Percentiles rank a stretch among this genome's conserved stretches.
Conservation (phyloP, 1,140 invertebrate genomes). For the Drosophila athabasca region DNA sequence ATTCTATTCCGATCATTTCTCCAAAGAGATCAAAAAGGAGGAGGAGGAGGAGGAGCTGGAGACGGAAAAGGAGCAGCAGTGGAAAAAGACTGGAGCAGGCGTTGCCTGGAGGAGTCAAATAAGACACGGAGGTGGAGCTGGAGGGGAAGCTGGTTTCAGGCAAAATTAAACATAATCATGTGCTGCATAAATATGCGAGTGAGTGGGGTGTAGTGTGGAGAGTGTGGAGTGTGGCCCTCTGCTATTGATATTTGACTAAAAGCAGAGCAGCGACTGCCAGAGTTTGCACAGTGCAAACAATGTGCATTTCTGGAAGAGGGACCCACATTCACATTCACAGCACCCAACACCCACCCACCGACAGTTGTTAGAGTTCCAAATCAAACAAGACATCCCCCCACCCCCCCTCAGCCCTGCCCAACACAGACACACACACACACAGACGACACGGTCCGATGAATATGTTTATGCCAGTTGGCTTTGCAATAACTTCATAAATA, state of each 20-base stretch:
- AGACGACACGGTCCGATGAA: constrained; percentile 26
- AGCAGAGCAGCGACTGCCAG: constrained; percentile 36
- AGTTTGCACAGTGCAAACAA: constrained; percentile 57
- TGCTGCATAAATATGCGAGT: constrained; percentile 36
- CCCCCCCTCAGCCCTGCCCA: neutral
- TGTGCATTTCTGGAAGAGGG: constrained; percentile 46
- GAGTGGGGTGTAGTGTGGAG: constrained; percentile 6
- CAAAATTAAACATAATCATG: constrained; percentile 53
- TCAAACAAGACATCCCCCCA: constrained; percentile 24
- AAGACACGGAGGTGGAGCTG: neutral
- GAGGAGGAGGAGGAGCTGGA: neutral
- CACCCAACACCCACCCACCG: neutral
- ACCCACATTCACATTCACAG: neutral
- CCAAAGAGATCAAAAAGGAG: too few relatives aligned
- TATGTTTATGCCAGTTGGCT: constrained; percentile 56
- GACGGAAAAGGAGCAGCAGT: neutral
- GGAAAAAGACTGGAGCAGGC: neutral
- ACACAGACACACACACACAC: neutral
- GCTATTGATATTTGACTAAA: constrained; percentile 57
- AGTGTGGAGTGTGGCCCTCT: neutral
- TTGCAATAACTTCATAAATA: constrained; percentile 59
- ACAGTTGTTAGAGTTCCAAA: constrained; percentile 47
- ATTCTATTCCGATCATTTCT: too few relatives aligned
- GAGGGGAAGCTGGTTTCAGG: neutral
- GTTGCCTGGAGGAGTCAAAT: neutral